Percentiles rank a stretch among this genome's conserved stretches.
Evolutionary conservation across 2,797 vertebrate species (phyloP).

Genomic region (Limosa lapponica): DNA sequence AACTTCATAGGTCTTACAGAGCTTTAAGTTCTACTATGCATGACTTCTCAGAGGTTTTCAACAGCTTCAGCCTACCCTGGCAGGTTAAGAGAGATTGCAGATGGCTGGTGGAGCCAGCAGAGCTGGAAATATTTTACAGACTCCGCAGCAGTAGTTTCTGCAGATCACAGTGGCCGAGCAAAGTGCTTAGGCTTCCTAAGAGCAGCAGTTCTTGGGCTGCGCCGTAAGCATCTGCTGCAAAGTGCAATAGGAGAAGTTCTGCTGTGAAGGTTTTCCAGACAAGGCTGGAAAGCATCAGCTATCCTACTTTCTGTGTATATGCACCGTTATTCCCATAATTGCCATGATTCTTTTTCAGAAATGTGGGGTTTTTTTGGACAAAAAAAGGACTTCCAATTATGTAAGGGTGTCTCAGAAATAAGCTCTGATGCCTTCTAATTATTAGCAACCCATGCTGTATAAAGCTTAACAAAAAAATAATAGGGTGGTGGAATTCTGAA

Average conservation of each 20-base stretch:
- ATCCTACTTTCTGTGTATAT: neutral
- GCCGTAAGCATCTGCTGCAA: neutral
- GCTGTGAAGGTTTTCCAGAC: neutral
- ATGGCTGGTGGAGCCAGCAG: neutral
- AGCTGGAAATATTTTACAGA: neutral
- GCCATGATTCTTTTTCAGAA: neutral
- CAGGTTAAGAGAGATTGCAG: neutral
- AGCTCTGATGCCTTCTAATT: neutral
- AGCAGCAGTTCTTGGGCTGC: neutral
- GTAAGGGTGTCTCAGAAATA: neutral
- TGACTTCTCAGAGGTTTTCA: conserved; percentile 5
- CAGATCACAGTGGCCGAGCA: neutral
- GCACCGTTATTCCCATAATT: neutral
- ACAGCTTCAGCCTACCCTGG: neutral
- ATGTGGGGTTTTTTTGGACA: neutral
- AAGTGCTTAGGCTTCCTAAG: neutral
- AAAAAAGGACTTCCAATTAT: neutral
- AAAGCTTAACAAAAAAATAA: neutral
- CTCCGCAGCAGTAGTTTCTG: conserved; percentile 2
- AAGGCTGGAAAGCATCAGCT: neutral
- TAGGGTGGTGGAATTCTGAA: neutral
- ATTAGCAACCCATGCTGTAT: neutral
- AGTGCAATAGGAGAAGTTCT: neutral
- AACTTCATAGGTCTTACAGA: neutral
- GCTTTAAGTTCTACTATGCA: neutral